Percentiles rank a stretch among this genome's conserved stretches.
Evolutionary conservation across 2,797 vertebrate genomes (phyloP).

Genomic region (Eidolon dupreanum): DNA sequence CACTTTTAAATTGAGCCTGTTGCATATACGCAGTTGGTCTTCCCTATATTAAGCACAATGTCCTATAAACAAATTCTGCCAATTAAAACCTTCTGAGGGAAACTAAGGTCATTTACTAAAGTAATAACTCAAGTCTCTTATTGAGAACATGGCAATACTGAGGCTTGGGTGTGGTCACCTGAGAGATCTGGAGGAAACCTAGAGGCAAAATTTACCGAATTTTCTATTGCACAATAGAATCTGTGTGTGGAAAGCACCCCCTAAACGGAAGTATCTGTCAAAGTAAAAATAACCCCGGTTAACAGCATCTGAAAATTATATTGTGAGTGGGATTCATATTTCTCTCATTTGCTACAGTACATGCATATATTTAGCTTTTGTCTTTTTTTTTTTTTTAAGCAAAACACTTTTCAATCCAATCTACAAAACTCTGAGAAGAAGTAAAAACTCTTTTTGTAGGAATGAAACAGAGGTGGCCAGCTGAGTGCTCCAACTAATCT

Average conservation of each 20-base stretch:
- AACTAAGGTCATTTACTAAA: slow-evolving; percentile 55
- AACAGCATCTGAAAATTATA: slow-evolving; percentile 74
- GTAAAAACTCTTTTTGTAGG: neutral
- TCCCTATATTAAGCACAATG: slow-evolving; percentile 1
- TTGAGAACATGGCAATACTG: slow-evolving; percentile 21
- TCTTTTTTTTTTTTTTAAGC: neutral
- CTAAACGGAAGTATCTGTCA: slow-evolving; percentile 80
- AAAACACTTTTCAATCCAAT: neutral
- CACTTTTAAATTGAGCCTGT: slow-evolving; percentile 35
- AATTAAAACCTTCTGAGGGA: slow-evolving; percentile 51
- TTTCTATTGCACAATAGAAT: slow-evolving; percentile 79
- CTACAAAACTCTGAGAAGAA: slow-evolving; percentile 16
- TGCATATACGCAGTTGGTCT: slow-evolving; percentile 16
- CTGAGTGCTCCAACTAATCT: neutral
- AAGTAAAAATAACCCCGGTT: slow-evolving; percentile 79
- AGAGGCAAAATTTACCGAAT: slow-evolving; percentile 68
- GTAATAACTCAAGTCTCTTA: slow-evolving; percentile 60
- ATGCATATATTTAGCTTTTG: neutral
- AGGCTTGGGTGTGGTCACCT: slow-evolving; percentile 78
- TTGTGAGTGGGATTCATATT: slow-evolving; percentile 40
- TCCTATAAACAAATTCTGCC: slow-evolving; percentile 32
- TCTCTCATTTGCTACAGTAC: slow-evolving; percentile 15
- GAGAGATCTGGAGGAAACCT: slow-evolving; percentile 74
- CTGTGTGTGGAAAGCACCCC: slow-evolving; percentile 78
- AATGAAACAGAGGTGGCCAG: neutral